Base-by-base conservation (phyloP, 1,140 invertebrate genomes). In the Neuroterus valhalla region DNA sequence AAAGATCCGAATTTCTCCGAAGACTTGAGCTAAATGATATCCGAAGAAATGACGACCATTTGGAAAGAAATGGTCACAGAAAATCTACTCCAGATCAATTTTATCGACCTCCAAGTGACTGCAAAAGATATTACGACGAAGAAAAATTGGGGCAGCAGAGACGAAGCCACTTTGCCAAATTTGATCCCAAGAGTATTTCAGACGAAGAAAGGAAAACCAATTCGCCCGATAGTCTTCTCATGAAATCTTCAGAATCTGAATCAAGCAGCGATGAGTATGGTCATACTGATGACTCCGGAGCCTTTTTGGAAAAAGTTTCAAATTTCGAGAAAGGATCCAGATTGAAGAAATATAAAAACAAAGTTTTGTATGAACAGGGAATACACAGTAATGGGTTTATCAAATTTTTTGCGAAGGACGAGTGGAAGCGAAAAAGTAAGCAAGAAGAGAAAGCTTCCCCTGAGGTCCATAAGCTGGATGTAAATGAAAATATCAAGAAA, bases 141-240 rank as follows among this genome's bases (percentile, higher is more conserved):
- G 55, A 62, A 62, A 62, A 62, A 62, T n/a, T 62, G 55, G 55
- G 55, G 6, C 55, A 62, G 31, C 79, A 72, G 23, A 77, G 72
- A 17, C 21, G 75, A 11, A 48, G 42, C 19, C 74, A 78, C 26
- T 72, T 80, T 44, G 45, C 73, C 2, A 82, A 75, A 66, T 76
- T 78, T 26, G 83, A 85, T 15, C 42, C 69, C 44, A 83, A 84
- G 46, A 86, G 70, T 45, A 55, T 88, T 14, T 89, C 88, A 0
- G 89, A 90, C 31, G 89, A 90, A 19, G 89, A 89, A 11, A 80
- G 88, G 2, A 89, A 89, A 52, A 89, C 88, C 0, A 89, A 90
- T 46, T 90, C 89, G 1, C 89, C 88, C 0, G 89, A 90, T 42
- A 90, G 89, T 69, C 76, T 89, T 5, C 67, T 90, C 23, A 84